Percentiles rank a stretch among this genome's conserved stretches.
These are phyloP conservation scores for Tuta absoluta DNA, from an alignment of 2,888 invertebrate species.

Conservation along the genomic window DNA sequence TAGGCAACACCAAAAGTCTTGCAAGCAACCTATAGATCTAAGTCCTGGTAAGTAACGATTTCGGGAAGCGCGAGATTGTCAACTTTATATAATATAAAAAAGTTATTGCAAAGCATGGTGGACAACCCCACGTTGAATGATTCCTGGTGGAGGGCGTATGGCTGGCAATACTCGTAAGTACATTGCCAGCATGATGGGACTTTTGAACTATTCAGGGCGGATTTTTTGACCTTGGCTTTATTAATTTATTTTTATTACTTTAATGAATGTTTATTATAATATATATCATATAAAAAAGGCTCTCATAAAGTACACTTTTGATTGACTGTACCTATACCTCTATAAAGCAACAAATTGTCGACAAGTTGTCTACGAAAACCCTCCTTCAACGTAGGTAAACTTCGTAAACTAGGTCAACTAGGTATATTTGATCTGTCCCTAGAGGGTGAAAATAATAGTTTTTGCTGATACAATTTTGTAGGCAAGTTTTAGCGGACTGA, in stretches of 20 bases:
- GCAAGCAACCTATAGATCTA: conserved; percentile 96
- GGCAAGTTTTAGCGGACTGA: background rate
- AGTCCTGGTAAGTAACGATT: conserved; percentile 85
- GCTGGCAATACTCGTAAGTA: no score
- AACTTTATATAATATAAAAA: background rate
- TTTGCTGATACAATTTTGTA: background rate
- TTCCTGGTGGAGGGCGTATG: no score
- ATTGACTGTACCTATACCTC: background rate
- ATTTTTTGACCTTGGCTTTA: no score
- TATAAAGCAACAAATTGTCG: background rate
- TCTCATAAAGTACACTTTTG: no score
- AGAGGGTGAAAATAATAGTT: background rate
- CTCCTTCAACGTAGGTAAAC: background rate
- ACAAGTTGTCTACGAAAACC: conserved; percentile 10
- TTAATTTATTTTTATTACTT: no score
- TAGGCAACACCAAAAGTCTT: conserved; percentile 96
- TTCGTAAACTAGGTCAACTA: background rate
- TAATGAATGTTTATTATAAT: no score
- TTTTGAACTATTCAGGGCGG: no score
- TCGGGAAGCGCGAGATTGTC: background rate
- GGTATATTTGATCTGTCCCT: background rate
- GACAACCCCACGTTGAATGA: no score
- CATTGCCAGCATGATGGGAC: no score
- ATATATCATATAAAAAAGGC: no score
- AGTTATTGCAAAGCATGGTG: no score